Evolutionary conservation across 2,113 vertebrate genomes (phyloP), one percentile per base, ranked within the genome.

Genomic region (Nannospalax galili): DNA sequence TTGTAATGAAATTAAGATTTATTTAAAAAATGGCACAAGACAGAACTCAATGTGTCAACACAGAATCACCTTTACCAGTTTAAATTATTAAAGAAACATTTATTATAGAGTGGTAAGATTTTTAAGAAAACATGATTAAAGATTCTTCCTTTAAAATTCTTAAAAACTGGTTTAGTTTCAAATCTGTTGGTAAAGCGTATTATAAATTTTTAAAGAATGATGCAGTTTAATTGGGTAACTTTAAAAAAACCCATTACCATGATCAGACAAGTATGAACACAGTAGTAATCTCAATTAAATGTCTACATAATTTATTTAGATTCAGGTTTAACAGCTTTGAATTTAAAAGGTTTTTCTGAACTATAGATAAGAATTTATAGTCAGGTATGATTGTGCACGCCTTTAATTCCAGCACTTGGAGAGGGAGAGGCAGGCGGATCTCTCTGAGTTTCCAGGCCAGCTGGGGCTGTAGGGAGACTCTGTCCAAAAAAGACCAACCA

Each of bases 151-250:
- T 78, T 73, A 79, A 89, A 77, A 32, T 56, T 81, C 67, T 79
- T 86, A 64, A 94, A 90, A 24, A 74, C 73, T 88, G n/a, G n/a
- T 65, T 78, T 72, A 65, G 56, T 82, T 96, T 96, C 42, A 89
- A 87, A 72, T 93, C 20, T 92, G 37, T 89, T 73, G 37, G 35
- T 30, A 58, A 92, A 90, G 56, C 84, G 22, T 32, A 24, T 2
- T 78, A 88, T 84, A n/a, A 84, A 37, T n/a, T 89, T 81, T 81
- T 88, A 1, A 85, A 70, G 93, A 84, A 52, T 37, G 28, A 4
- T 69, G 22, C 67, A 69, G 82, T 77, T 90, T 92, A 82, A 92
- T 70, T 62, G 17, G 20, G n/a, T 80, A 84, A 69, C 19, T 79
- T 85, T 64, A 2, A 12, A 88, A 95, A 78, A 72, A 70, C 70